Conservation (phyloP, 2,797 vertebrate genomes). For the Halcyon smyrnensis region DNA sequence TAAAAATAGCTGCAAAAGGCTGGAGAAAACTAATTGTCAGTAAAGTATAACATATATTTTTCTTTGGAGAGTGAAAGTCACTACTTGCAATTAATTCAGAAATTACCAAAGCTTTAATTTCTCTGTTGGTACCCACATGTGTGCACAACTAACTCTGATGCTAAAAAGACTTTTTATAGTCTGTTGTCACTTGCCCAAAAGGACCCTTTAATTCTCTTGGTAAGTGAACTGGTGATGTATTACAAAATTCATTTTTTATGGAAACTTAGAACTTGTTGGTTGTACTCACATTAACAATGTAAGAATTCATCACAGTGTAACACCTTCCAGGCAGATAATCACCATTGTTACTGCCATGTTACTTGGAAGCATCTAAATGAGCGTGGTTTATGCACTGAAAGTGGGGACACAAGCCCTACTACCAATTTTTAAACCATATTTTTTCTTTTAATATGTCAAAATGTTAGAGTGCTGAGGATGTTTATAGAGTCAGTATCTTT, state of each 20-base stretch:
- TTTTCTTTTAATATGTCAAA: background rate
- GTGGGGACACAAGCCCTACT: background rate
- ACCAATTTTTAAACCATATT: background rate
- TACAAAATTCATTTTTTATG: background rate
- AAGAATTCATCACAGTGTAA: background rate
- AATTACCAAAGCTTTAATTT: constrained; percentile 35
- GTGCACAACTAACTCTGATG: background rate
- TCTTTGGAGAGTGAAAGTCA: background rate
- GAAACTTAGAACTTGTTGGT: background rate
- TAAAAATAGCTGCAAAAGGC: background rate
- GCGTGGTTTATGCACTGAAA: background rate
- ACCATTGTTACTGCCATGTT: background rate
- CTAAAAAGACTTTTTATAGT: background rate
- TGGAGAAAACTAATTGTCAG: background rate
- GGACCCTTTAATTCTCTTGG: background rate
- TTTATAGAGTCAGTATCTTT: background rate
- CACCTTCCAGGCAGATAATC: background rate
- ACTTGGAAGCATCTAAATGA: background rate
- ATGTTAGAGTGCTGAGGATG: background rate
- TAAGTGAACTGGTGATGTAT: background rate
- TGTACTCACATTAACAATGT: background rate
- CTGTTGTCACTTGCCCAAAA: background rate
- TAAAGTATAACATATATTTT: background rate
- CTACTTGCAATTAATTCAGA: background rate
- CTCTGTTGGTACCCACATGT: background rate